Base-by-base conservation (phyloP, 2,888 invertebrate genomes). In the Drosophila dives region DNA sequence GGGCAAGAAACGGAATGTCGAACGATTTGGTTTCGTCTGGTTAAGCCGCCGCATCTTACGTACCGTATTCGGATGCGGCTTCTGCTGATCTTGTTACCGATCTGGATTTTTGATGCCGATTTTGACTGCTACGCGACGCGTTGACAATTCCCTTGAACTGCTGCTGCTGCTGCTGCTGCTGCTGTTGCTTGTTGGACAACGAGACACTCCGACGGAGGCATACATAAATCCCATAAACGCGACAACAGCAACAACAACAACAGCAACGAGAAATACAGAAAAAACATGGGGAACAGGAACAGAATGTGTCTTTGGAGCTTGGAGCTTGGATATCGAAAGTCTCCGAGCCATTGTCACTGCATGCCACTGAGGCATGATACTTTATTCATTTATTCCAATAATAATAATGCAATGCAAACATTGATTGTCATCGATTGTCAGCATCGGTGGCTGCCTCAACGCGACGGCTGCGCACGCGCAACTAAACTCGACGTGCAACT, bases 341-440 rank as follows among this genome's bases (percentile, higher is more conserved):
- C 64, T 77, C 64, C 68, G 68, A 87, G 85, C 91, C 90, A 90
- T 91, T 91, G 91, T 91, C 90, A 90, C 91, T 91, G 91, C 87
- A 89, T 91, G 89, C 81, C 78, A 76, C 73, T 68, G 73, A 73
- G 71, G 65, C 67, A 83, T 61, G 84, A 90, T 90, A 90, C 86
- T 91, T 91, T 91, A 91, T 91, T 91, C 91, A 91, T 91, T 86
- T 91, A 91, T 91, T 91, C 91, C 91, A 91, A 91, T 91, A 90
- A 89, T 89, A 91, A 90, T 89, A 91, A 91, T 91, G 91, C 89
- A 91, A 91, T 91, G 91, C 91, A 91, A 91, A 91, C 90, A 91
- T 91, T 91, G 91, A 91, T 91, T 91, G 90, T 88, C 91, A 91
- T 91, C 91, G 90, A 90, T 90, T 90, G 89, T 88, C 83, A 85